These are phyloP conservation scores for Alosa sapidissima DNA, from an alignment of 2,797 vertebrate species.

Conservation along the genomic window DNA sequence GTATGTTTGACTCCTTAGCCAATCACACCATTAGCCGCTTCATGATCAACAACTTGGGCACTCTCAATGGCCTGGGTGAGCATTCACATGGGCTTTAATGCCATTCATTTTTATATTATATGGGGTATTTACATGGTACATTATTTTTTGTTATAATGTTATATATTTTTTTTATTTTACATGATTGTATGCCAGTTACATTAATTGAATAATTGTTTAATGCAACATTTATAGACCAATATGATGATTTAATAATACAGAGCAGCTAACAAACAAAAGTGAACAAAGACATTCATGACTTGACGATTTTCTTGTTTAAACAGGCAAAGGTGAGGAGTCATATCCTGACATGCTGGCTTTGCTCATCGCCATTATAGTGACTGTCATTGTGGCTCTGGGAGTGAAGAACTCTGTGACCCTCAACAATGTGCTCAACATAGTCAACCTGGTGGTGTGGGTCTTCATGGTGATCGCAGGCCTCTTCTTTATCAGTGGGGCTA, in stretches of 20 bases:
- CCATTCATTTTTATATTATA: background rate
- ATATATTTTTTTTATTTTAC: background rate
- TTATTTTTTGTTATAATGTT: background rate
- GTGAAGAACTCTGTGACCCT: slow-evolving; percentile 92
- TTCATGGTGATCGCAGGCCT: slow-evolving; percentile 92
- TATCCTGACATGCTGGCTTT: slow-evolving; percentile 92
- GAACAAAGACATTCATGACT: slow-evolving; percentile 11
- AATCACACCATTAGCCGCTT: slow-evolving; percentile 93
- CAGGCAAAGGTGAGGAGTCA: slow-evolving; percentile 94
- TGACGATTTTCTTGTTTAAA: background rate
- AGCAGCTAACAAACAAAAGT: background rate
- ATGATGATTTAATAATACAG: background rate
- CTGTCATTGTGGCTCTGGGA: slow-evolving; percentile 84
- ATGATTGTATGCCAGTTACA: background rate
- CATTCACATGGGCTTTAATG: background rate
- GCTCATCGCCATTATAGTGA: slow-evolving; percentile 87
- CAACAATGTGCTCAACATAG: slow-evolving; percentile 90
- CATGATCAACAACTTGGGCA: slow-evolving; percentile 88
- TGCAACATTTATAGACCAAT: background rate
- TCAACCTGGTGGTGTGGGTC: slow-evolving; percentile 91
- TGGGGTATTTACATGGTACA: background rate
- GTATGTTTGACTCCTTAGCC: slow-evolving; percentile 95
- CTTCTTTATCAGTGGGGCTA: slow-evolving; percentile 85
- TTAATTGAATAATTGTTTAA: background rate
- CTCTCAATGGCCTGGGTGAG: slow-evolving; percentile 86